phyloP scores from a whole-genome alignment of 1,140 invertebrate species.

The Dendroctonus ponderosae region DNA sequence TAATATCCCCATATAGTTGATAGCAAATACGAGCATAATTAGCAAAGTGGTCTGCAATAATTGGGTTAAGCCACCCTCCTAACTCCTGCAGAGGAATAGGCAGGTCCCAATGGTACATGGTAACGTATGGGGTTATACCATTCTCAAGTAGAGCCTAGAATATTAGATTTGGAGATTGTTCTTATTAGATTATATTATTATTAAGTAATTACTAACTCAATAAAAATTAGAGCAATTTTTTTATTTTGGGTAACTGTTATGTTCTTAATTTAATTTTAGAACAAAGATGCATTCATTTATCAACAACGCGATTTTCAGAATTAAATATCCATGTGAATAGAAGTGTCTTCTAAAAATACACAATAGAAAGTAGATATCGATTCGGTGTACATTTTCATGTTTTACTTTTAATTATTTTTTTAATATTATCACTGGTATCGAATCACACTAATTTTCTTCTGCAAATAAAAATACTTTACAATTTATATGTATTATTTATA shows the following conservation, averaged over 20 bases:
- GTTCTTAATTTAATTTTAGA: no score
- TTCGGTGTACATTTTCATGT: no score
- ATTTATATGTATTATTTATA: no score
- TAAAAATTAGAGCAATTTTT: not conserved
- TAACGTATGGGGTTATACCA: slow-evolving; percentile 58
- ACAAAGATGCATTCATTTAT: no score
- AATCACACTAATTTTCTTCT: no score
- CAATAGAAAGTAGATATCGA: no score
- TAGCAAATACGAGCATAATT: slow-evolving; percentile 42
- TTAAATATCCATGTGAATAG: no score
- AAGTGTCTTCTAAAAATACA: no score
- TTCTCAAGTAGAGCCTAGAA: not conserved
- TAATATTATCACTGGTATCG: no score
- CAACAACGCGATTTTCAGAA: no score
- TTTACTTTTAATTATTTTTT: no score
- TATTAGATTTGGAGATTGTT: not conserved
- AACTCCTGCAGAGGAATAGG: slow-evolving; percentile 63
- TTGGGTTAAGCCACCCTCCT: slow-evolving; percentile 64
- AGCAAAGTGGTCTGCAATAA: slow-evolving; percentile 58
- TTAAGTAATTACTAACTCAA: not conserved
- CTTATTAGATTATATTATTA: not conserved
- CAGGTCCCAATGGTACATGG: slow-evolving; percentile 51
- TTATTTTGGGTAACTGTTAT: not conserved
- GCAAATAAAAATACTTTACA: no score
- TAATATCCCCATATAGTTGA: slow-evolving; percentile 29